These are phyloP conservation scores for Smittia sp. DNA, from an alignment of 2,888 invertebrate genomes.

Conservation along the genomic window DNA sequence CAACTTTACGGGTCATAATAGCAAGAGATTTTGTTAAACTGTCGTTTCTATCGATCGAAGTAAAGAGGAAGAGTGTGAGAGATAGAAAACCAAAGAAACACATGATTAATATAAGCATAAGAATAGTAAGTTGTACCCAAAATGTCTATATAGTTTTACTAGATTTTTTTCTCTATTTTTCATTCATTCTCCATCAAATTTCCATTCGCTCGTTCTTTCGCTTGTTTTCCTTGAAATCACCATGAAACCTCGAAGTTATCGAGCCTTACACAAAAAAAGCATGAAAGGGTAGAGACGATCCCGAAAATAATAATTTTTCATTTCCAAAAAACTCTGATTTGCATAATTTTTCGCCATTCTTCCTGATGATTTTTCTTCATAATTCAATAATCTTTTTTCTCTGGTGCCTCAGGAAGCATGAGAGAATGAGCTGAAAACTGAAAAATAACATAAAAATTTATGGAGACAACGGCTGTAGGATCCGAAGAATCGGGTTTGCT, in stretches of 20 bases:
- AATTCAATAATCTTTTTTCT: conserved; percentile 36
- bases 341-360: conserved; percentile 20
- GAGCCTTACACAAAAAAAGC: not conserved
- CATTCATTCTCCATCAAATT: not conserved
- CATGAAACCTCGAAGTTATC: not conserved
- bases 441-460: conserved; percentile 30
- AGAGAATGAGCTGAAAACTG: conserved; percentile 19
- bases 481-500: too few relatives aligned
- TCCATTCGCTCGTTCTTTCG: not conserved
- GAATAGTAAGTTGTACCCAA: conserved; percentile 15
- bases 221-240: not conserved
- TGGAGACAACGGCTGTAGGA: conserved; percentile 37
- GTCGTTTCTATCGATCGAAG: not conserved
- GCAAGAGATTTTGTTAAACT: not conserved
- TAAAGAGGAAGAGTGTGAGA: not conserved
- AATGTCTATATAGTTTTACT: not conserved
- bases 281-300: conserved; percentile 21
- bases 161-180: conserved; percentile 1
- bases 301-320: conserved; percentile 36
- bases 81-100: not conserved
- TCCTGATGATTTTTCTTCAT: conserved; percentile 25
- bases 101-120: conserved; percentile 17
- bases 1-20: not conserved
- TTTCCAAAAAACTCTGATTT: conserved; percentile 35
- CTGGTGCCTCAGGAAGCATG: not conserved